phyloP scores from a whole-genome alignment of 2,113 vertebrate species.

The Myiopsitta monachus region DNA sequence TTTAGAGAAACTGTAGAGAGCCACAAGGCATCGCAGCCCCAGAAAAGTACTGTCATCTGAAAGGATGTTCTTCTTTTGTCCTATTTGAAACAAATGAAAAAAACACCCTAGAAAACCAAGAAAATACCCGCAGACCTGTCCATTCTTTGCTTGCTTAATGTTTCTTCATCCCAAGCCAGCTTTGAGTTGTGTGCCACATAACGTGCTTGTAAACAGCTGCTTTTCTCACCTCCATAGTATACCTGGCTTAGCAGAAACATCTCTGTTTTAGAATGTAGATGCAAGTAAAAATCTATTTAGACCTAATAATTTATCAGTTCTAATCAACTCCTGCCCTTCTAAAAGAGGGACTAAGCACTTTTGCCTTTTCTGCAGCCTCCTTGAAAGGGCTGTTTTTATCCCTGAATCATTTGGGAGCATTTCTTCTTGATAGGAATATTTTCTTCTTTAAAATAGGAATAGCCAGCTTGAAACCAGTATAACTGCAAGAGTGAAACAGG shows the following conservation, averaged over 20 bases:
- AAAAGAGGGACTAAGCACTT: background rate
- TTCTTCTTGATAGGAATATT: too few relatives aligned
- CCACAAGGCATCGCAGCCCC: background rate
- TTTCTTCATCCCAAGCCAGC: background rate
- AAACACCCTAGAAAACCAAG: background rate
- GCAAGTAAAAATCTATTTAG: background rate
- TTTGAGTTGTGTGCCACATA: background rate
- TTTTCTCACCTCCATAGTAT: background rate
- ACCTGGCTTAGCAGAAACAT: background rate
- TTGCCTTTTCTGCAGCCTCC: background rate
- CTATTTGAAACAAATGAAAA: background rate
- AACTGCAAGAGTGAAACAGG: background rate
- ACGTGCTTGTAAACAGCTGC: background rate
- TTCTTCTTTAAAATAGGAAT: background rate
- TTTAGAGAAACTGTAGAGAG: background rate
- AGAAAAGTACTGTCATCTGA: background rate
- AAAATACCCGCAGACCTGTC: background rate
- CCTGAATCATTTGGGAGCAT: background rate
- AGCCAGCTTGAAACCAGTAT: background rate
- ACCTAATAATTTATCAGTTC: background rate
- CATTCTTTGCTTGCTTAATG: background rate
- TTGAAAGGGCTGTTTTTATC: background rate
- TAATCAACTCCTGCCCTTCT: background rate
- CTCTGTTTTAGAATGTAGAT: background rate
- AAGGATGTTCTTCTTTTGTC: background rate